phyloP scores from a whole-genome alignment of 2,888 invertebrate species.

The Mactromeris polynyma region DNA sequence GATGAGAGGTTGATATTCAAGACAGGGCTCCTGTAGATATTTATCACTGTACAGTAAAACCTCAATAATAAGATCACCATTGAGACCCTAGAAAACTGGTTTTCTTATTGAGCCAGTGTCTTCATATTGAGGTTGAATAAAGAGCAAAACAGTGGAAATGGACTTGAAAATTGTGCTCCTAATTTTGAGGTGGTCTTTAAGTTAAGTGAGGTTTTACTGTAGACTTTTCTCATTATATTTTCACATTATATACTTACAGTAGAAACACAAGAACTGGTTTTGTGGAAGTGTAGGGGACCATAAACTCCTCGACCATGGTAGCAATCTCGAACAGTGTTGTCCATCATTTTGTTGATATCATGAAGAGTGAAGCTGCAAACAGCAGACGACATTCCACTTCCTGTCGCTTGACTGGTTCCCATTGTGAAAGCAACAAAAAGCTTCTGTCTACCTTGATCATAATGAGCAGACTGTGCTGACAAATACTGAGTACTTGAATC shows the following conservation, averaged over 20 bases:
- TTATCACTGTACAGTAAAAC: too few relatives aligned
- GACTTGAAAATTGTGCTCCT: neutral
- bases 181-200: too few relatives aligned
- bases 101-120: too few relatives aligned
- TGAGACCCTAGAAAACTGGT: too few relatives aligned
- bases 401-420: slow-evolving; percentile 88
- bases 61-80: too few relatives aligned
- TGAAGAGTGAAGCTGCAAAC: slow-evolving; percentile 97
- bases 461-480: slow-evolving; percentile 96
- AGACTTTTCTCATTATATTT: too few relatives aligned
- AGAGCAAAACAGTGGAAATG: neutral
- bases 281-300: slow-evolving; percentile 77
- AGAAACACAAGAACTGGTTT: slow-evolving; percentile 39
- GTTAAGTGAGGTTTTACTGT: too few relatives aligned
- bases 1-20: too few relatives aligned
- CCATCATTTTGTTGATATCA: slow-evolving; percentile 96
- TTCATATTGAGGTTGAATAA: too few relatives aligned
- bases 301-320: slow-evolving; percentile 94
- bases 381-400: slow-evolving; percentile 92
- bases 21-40: too few relatives aligned
- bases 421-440: slow-evolving; percentile 92
- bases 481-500: slow-evolving; percentile 90
- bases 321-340: slow-evolving; percentile 98
- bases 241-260: slow-evolving; percentile 70
- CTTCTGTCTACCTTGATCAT: slow-evolving; percentile 94